Base-by-base conservation (phyloP, 2,797 vertebrate genomes). In the Malacoctenus gilli region DNA sequence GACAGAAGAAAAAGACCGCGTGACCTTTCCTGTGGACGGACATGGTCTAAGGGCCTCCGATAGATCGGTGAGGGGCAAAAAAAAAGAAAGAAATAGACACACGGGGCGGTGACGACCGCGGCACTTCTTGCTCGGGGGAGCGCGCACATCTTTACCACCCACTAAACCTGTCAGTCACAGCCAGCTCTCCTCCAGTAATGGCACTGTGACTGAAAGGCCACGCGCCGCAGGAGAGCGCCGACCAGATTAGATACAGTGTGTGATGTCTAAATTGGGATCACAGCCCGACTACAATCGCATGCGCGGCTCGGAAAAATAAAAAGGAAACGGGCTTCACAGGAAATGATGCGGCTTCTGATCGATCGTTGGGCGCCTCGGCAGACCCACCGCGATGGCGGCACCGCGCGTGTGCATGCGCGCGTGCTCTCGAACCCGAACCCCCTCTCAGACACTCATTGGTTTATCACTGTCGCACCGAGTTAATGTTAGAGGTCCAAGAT, bases 91-190 rank as follows among this genome's bases (percentile, higher is more conserved):
- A 2, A 28, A 35, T n/a, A n/a, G 12, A 35, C 34, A 35, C 44
- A 41, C 21, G 31, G 28, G 57, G 40, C 0, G 12, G 28, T 4
- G 39, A 34, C 16, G 54, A 38, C 40, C 21, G 54, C 48, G 56
- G 63, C 59, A 58, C 43, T 16, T 61, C 64, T 60, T 19, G 43
- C 75, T 66, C 5, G 2, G 36, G 56, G 68, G 54, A 66, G 67
- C 57, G 50, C 79, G 57, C 63, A 72, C 59, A 79, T 79, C 56
- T 72, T 58, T 67, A 79, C 75, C 79, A 56, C 78, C 73, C 74
- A 72, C 60, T 75, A 65, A 72, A 85, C 5, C 74, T 71, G 84
- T 83, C 84, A 80, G 57, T 89, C 85, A 87, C 14, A 56, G 65
- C 48, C 67, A 9, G 54, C 52, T 39, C 59, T 63, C 61, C 64